Evolutionary conservation across 2,888 invertebrate genomes (phyloP), one percentile per base, ranked within the genome.

Genomic region (Drosophila falleni): DNA sequence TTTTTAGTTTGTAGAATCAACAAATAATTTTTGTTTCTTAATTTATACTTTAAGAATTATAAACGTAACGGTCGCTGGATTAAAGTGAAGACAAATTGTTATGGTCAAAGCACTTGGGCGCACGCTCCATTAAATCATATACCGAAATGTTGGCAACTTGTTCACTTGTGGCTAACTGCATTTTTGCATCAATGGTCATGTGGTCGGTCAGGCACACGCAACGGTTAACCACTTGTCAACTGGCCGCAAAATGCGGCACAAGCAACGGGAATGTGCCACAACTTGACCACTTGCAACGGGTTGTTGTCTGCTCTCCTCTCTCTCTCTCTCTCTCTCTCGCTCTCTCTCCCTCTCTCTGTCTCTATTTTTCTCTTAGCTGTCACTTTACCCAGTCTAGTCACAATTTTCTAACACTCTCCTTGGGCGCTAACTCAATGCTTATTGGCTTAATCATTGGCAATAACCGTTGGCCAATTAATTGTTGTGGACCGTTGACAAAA

Each of bases 101-200:
- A 67, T 87, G 78, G 74, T 59, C 65, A 60, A 56, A 58, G 55
- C 80, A 81, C 76, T 83, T 87, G 82, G 78, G 77, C 50, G 58
- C 39, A 47, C 84, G 81, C 78, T 86, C 84, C 89, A 83, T 87
- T 83, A 75, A 86, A 73, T 88, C 84, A 83, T 72, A 26, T 1
- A 60, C 33, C 74, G 80, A 86, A 80, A 72, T 75, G 47, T 16
- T 46, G 39, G 19, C 59, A 46, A 35, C 62, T 46, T 50, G 54
- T 72, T 42, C 58, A 62, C 58, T 55, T 78, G 68, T 58, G 70
- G 51, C 81, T 84, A 84, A 84, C 84, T 83, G 89, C 81, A 88
- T 78, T 83, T 88, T 83, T 84, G 87, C 89, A 89, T 88, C 87
- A 89, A 78, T 81, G 89, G 84, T 63, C 74, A 87, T 78, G 78